Base-by-base conservation (phyloP, 2,113 vertebrate genomes). In the Kryptolebias marmoratus region DNA sequence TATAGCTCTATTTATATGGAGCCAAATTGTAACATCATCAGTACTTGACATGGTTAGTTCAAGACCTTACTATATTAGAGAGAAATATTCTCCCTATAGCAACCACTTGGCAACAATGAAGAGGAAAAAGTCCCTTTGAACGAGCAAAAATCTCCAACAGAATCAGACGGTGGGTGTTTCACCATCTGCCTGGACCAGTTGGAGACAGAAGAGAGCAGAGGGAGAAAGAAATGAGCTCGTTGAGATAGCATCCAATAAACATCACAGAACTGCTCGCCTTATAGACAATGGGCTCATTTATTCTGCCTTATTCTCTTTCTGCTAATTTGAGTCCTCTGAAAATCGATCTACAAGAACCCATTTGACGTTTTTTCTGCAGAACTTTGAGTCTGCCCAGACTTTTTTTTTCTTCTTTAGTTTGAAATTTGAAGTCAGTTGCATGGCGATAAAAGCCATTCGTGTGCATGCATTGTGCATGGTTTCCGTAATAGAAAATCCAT, bases 321-420 rank as follows among this genome's bases (percentile, higher is more conserved):
- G 59, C 56, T 54, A 68, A 48, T 18, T 45, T 31, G 80, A 59
- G 71, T 88, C 72, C 30, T 65, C 50, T 79, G 28, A 75, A 81
- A 78, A 68, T 75, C 74, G 50, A 61, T 18, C n/a, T 44, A n/a
- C 28, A 14, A n/a, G 18, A 55, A 49, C 12, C 18, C 6, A 57
- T 45, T 70, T 11, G 15, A 58, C 2, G 16, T 11, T 57, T 28
- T 30, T 16, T 58, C 44, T 61, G 59, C 47, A 50, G 30, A n/a
- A n/a, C 28, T 68, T 30, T 42, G 12, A 49, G 10, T 18, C 18
- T 52, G 45, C 32, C 10, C 1, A 7, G 59, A 45, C 3, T 14
- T 45, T 16, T 64, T 13, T 42, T 42, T 52, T 11, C 12, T 5
- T 42, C 14, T 28, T 69, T 6, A 36, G 28, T 45, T 73, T 50